Conservation (phyloP, 2,888 invertebrate genomes). For the Cryptocheilus praepositus region DNA sequence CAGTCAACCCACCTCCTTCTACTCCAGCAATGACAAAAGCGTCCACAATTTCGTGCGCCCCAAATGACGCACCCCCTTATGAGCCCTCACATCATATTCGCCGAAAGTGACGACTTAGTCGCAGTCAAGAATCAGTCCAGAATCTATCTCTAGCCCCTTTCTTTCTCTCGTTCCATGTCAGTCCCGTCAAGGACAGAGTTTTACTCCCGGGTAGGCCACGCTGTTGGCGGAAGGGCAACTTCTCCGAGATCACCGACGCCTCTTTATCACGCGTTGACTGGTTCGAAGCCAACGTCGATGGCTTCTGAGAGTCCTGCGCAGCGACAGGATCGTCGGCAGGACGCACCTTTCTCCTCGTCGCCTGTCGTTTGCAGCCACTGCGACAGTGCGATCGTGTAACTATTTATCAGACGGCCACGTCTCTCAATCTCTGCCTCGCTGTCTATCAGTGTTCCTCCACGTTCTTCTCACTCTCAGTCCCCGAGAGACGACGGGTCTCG, state of each 20-base stretch:
- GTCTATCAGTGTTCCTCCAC: neutral
- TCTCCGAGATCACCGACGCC: constrained; percentile 79
- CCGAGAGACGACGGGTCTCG: too few relatives aligned
- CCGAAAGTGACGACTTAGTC: too few relatives aligned
- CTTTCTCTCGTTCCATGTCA: constrained; percentile 62
- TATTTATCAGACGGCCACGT: constrained; percentile 67
- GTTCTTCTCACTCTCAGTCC: constrained; percentile 13
- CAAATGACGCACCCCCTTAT: too few relatives aligned
- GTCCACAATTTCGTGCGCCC: too few relatives aligned
- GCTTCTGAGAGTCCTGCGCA: constrained; percentile 56
- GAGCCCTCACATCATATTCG: too few relatives aligned
- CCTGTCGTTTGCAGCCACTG: constrained; percentile 87
- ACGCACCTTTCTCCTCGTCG: constrained; percentile 72
- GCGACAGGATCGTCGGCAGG: constrained; percentile 75
- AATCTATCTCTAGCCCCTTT: neutral
- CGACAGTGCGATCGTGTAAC: constrained; percentile 92
- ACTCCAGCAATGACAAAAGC: too few relatives aligned
- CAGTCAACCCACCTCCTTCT: too few relatives aligned
- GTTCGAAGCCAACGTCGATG: constrained; percentile 58
- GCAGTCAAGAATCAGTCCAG: too few relatives aligned
- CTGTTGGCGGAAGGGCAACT: constrained; percentile 80
- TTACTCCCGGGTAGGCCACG: constrained; percentile 87
- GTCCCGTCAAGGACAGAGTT: constrained; percentile 77
- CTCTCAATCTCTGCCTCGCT: neutral
- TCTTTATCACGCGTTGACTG: constrained; percentile 73